Base-by-base conservation (phyloP, 2,113 vertebrate genomes). In the Pseudorasbora parva region DNA sequence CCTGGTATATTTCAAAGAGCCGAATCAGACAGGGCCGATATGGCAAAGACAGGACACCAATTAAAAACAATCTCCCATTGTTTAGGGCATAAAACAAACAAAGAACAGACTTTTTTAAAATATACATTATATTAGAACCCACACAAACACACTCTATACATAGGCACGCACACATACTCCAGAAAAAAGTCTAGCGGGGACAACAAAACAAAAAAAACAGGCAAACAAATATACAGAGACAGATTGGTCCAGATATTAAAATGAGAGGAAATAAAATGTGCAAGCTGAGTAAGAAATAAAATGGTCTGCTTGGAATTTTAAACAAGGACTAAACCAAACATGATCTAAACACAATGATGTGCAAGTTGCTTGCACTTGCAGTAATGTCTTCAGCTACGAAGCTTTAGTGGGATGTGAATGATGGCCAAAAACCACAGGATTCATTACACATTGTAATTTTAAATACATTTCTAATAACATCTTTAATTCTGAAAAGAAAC, bases 191-290 rank as follows among this genome's bases (percentile, higher is more conserved):
- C 51, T 51, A 43, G 78, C n/a, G 11, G 11, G 45, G 45, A 47
- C 9, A 43, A 10, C n/a, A n/a, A n/a, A n/a, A n/a, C n/a, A 87
- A 86, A 84, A 86, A n/a, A 71, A 73, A 1, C 7, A 82, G 83
- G 88, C 84, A 83, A 86, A 84, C 83, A 86, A 82, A 85, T 81
- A 89, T 77, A 87, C 66, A 82, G 78, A 89, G 37, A 87, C 87
- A 92, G 90, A 85, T 93, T 92, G 91, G 92, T 94, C 92, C 91
- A 90, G 85, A 88, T 80, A 87, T 69, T 87, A 91, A 92, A 91
- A 45, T 87, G 14, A 25, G 51, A 1, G 49, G 2, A 45, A 73
- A 88, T 87, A 82, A 87, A 71, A 83, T 54, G 30, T 21, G 41
- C 81, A 60, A 82, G 33, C 43, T 74, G 85, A 89, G 82, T 64